Evolutionary conservation across 2,113 vertebrate species (phyloP).

Genomic region (Syrmaticus mikado): DNA sequence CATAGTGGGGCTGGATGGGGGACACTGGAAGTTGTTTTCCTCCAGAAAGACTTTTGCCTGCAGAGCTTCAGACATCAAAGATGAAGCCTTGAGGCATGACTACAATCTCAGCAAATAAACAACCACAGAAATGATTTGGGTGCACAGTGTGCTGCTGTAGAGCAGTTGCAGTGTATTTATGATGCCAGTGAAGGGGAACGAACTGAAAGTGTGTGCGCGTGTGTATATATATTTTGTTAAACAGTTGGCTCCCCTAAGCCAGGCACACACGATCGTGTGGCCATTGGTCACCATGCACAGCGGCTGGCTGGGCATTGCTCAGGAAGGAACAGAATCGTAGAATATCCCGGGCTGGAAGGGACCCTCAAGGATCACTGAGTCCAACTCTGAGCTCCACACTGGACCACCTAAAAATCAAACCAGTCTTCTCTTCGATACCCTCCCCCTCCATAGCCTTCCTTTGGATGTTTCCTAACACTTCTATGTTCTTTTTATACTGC

Average conservation of each 20-base stretch:
- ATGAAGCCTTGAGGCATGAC: constrained; percentile 4
- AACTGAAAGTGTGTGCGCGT: background rate
- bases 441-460: too few relatives aligned
- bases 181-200: background rate
- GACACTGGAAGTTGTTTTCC: constrained; percentile 16
- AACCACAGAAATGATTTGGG: constrained; percentile 16
- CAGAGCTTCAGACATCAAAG: constrained; percentile 41
- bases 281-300: background rate
- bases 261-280: background rate
- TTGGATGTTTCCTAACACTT: too few relatives aligned
- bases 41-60: background rate
- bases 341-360: too few relatives aligned
- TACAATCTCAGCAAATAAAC: constrained; percentile 47
- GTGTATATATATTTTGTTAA: background rate
- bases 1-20: background rate
- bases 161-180: constrained; percentile 6
- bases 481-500: too few relatives aligned
- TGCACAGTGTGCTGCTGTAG: background rate
- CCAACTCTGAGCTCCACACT: too few relatives aligned
- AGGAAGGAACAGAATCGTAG: background rate
- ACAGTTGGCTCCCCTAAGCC: background rate
- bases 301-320: background rate
- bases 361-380: too few relatives aligned
- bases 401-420: too few relatives aligned
- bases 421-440: too few relatives aligned